Evolutionary conservation across 2,888 invertebrate genomes (phyloP), one percentile per base, ranked within the genome.

Genomic region (Caenorhabditis sp.): DNA sequence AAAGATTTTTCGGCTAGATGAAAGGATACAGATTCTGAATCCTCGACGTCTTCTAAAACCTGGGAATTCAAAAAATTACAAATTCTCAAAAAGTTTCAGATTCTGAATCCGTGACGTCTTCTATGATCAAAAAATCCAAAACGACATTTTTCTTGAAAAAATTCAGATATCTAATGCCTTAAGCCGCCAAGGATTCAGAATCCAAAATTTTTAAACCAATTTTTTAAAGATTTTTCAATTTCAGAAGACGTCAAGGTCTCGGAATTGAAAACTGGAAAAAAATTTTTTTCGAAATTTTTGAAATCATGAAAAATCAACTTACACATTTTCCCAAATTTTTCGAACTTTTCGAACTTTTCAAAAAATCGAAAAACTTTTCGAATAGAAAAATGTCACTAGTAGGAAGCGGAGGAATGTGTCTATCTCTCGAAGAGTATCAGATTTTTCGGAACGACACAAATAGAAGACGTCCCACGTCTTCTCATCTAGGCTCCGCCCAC

Each of bases 401-500:
- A 26, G 26, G 4, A 54, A 54, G 54, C 24, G 26, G 5, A 47
- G 49, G 49, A 22, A 49, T 49, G 49, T 7, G 12, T n/a, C n/a
- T 38, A 12, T 38, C 38, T 38, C 38, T 38, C 7, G n/a, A n/a
- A n/a, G 47, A 49, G 19, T 49, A 49, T 49, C 49, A 49, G 49
- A 49, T 49, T 49, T 19, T 49, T 49, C 19, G 3, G 47, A 19
- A n/a, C 19, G 47, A 38, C 2, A 10, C 2, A 49, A 49, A 22
- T 49, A 22, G 49, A 22, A 24, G 56, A 38, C 19, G 38, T 35
- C 24, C 24, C 24, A 54, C 26, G 54, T 54, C 54, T 54, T 54
- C 54, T 47, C n/a, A 4, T 10, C 22, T 58, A 28, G 10, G n/a
- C 58, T 58, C 58, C 58, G 28, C 58, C 54, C 56, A 28, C 56